Percentiles rank a stretch among this genome's conserved stretches.
These are phyloP conservation scores for Melieria omissa DNA, from an alignment of 2,888 invertebrate genomes.

Conservation along the genomic window DNA sequence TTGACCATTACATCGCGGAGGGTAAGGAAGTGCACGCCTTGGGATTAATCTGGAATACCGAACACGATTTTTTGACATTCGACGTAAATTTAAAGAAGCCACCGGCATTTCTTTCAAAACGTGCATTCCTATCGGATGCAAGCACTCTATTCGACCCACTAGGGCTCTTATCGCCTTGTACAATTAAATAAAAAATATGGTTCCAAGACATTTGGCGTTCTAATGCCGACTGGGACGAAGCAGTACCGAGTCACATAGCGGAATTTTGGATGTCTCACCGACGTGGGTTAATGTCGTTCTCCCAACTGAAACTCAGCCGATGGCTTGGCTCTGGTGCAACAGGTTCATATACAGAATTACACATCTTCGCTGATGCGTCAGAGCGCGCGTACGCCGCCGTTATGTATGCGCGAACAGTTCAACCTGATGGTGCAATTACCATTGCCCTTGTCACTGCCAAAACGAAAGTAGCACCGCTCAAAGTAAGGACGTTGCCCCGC, in stretches of 20 bases:
- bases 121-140: background rate
- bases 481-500: too few species aligned
- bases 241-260: background rate
- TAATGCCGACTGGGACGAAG: background rate
- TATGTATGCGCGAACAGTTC: too few species aligned
- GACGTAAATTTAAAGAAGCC: slow-evolving; percentile 1
- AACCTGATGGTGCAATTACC: too few species aligned
- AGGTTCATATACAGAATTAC: background rate
- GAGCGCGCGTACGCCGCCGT: background rate
- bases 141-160: slow-evolving; percentile 5
- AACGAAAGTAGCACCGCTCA: too few species aligned
- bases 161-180: background rate
- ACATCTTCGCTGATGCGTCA: background rate
- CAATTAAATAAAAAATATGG: slow-evolving; percentile 6
- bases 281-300: background rate
- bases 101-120: background rate
- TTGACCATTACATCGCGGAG: background rate
- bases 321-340: too few species aligned
- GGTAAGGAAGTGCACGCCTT: background rate
- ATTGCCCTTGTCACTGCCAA: too few species aligned
- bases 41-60: slow-evolving; percentile 3
- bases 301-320: slow-evolving; percentile 6
- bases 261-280: slow-evolving; percentile 3
- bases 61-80: background rate
- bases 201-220: slow-evolving; percentile 7